A percentile compares a stretch with the other conserved stretches of the same genome.
phyloP scores from a whole-genome alignment of 2,888 invertebrate species.

The Odontothrips loti region DNA sequence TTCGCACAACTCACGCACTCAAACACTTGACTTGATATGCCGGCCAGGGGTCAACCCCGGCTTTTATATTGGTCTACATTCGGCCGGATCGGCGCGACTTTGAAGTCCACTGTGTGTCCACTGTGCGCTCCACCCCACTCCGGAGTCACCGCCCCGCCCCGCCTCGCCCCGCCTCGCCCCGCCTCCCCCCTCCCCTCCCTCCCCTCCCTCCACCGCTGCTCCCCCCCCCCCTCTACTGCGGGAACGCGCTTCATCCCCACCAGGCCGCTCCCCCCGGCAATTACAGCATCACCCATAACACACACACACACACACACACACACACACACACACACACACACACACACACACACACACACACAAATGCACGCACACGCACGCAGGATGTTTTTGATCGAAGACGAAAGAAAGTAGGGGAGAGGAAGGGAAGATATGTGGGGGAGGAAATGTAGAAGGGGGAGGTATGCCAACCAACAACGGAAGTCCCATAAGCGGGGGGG shows the following conservation, averaged over 20 bases:
- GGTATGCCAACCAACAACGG: too few relatives aligned
- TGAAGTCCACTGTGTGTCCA: conserved; percentile 4
- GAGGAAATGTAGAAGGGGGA: too few relatives aligned
- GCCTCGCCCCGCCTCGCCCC: neutral
- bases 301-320: neutral
- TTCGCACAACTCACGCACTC: neutral
- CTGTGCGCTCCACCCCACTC: neutral
- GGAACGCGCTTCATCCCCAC: neutral
- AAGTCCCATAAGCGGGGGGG: too few relatives aligned
- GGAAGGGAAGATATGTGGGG: too few relatives aligned
- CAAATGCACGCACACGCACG: neutral
- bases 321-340: neutral
- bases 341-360: neutral
- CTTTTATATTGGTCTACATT: conserved; percentile 14
- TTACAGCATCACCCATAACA: conserved; percentile 22
- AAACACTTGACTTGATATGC: conserved; percentile 25
- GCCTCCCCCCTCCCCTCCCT: neutral
- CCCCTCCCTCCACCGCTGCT: neutral
- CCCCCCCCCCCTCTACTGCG: neutral
- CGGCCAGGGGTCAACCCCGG: conserved; percentile 14
- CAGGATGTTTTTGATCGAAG: neutral
- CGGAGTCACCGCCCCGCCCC: neutral
- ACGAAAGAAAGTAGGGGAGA: too few relatives aligned
- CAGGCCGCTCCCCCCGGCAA: neutral
- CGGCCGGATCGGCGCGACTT: conserved; percentile 9